Percentiles rank a stretch among this genome's conserved stretches.
phyloP scores from a whole-genome alignment of 92 coral and sea anemone genomes.

The Pocillopora grandis region DNA sequence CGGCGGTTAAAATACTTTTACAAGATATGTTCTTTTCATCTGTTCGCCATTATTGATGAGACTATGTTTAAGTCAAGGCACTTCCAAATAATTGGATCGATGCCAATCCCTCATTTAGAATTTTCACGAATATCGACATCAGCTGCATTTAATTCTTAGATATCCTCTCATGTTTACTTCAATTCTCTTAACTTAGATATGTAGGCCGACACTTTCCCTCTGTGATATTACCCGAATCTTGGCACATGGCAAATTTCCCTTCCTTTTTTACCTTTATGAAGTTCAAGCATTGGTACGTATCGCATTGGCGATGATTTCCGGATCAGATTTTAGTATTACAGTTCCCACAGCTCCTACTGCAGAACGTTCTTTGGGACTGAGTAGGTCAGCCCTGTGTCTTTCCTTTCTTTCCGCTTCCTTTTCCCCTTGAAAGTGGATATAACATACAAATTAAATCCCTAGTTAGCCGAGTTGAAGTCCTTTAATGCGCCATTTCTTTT shows the following conservation, averaged over 20 bases:
- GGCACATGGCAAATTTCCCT: not conserved
- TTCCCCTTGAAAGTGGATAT: not conserved
- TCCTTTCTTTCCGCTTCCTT: not conserved
- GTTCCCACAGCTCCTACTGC: slow-evolving; percentile 9
- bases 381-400: not conserved
- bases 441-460: slow-evolving; percentile 28
- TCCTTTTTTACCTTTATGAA: not conserved
- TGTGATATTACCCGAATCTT: too few species aligned
- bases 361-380: not conserved
- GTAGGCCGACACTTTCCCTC: too few species aligned
- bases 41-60: too few species aligned
- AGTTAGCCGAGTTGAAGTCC: not conserved
- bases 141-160: too few species aligned
- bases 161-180: too few species aligned
- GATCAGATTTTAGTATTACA: not conserved
- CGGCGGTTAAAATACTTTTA: too few species aligned
- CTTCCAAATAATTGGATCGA: too few species aligned
- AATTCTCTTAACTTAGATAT: too few species aligned
- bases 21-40: too few species aligned
- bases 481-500: not conserved
- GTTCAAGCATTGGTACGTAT: not conserved
- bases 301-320: not conserved
- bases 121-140: too few species aligned
- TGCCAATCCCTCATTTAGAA: too few species aligned
- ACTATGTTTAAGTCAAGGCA: too few species aligned